Evolutionary conservation across 2,113 vertebrate species (phyloP), one percentile per base, ranked within the genome.

Genomic region (Apodemus speciosus): DNA sequence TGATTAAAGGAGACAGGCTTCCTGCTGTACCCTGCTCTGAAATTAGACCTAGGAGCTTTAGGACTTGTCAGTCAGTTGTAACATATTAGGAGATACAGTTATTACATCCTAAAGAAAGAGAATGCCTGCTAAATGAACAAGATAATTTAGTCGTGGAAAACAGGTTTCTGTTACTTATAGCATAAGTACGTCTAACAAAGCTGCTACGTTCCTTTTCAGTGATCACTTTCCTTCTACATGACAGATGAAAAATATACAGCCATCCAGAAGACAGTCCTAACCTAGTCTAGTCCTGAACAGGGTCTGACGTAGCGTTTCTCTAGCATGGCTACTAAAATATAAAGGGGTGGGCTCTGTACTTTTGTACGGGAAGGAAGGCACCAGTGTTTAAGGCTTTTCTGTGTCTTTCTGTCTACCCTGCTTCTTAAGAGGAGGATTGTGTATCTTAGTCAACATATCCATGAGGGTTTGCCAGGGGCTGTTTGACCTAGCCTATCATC

Each of bases 401-500:
- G 0, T 80, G 60, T 93, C 60, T 97, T 92, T 87, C 58, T 94
- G 73, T 15, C 46, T n/a, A 51, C 79, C 32, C 88, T 72, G 25
- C 32, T 62, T 32, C 73, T 92, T 93, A 80, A 88, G 68, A 84
- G 79, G 72, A 76, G 3, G n/a, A 83, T 75, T 38, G 71, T 94
- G 25, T 94, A 68, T 27, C 38, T 79, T 73, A 86, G 77, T 93
- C 46, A 90, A 94, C 56, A 93, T 18, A 83, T 53, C 38, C 53
- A 62, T 0, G 0, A 80, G 93, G 15, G 4, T 89, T 92, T 68
- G 62, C 72, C 21, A 58, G 11, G 66, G 81, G n/a, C 76, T 90
- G 35, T 90, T 91, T 4, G 14, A 95, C 76, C 92, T 95, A 93
- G 66, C 68, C 64, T 95, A 68, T 93, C 85, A 94, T 91, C 88